These are phyloP conservation scores for Balaenoptera acutorostrata DNA, from an alignment of 2,113 vertebrate species.

Conservation along the genomic window DNA sequence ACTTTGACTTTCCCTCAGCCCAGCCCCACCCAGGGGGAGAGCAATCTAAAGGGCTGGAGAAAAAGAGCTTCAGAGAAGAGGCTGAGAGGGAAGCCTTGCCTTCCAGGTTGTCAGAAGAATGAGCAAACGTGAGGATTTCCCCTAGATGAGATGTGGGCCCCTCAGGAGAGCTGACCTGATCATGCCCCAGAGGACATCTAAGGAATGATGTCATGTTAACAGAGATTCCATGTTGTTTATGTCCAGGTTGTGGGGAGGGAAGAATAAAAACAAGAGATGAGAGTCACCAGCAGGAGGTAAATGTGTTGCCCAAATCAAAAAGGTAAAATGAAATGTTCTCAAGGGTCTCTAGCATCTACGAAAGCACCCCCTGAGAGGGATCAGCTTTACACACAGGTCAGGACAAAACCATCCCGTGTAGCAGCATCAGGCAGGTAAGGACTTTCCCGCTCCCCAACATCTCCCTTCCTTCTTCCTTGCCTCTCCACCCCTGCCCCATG, in stretches of 20 bases:
- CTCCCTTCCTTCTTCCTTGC: no score
- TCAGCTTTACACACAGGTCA: not conserved
- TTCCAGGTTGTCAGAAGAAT: not conserved
- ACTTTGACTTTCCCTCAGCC: not conserved
- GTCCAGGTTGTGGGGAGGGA: not conserved
- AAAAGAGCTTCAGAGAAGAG: not conserved
- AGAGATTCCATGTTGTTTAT: no score
- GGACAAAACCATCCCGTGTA: not conserved
- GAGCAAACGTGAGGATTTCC: not conserved
- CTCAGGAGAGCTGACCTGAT: not conserved
- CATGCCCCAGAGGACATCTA: not conserved
- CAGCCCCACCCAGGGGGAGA: not conserved
- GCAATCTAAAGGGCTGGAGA: not conserved
- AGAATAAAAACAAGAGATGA: not conserved
- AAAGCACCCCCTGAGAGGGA: not conserved
- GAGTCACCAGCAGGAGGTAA: not conserved
- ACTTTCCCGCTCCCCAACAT: not conserved
- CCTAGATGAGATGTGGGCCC: not conserved
- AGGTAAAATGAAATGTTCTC: not conserved
- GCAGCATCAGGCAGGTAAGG: no score
- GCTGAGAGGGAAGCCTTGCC: not conserved
- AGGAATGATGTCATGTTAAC: not conserved
- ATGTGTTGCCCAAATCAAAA: not conserved
- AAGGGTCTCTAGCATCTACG: not conserved
- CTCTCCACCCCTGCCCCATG: no score